Evolutionary conservation across 2,113 vertebrate genomes (phyloP).

Genomic region (Smithornis capensis): DNA sequence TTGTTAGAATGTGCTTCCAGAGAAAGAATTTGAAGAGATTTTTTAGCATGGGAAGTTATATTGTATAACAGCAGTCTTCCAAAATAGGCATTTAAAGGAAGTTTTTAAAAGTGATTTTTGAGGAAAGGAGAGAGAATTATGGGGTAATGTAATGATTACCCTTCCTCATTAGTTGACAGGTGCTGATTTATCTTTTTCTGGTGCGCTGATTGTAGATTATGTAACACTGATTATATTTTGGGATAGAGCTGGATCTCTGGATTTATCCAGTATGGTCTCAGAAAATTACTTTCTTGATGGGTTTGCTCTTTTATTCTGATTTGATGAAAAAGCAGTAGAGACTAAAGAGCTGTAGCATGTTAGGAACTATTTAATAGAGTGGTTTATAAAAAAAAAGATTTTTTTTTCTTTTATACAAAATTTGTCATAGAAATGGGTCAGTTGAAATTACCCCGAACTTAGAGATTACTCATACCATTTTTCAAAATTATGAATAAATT

Average conservation of each 20-base stretch:
- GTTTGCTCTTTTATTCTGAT: not conserved
- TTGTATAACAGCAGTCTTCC: not conserved
- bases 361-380: not conserved
- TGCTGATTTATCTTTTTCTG: conserved; percentile 27
- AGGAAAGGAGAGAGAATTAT: not conserved
- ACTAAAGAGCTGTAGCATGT: not conserved
- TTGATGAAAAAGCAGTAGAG: not conserved
- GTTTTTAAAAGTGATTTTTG: not conserved
- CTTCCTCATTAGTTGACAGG: conserved; percentile 12
- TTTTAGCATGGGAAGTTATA: not conserved
- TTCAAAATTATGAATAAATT: not conserved
- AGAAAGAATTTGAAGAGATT: not conserved
- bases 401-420: not conserved
- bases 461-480: not conserved
- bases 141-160: conserved; percentile 8
- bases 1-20: not conserved
- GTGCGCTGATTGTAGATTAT: not conserved
- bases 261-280: not conserved
- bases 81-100: not conserved
- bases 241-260: not conserved
- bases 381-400: not conserved
- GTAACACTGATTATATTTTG: not conserved
- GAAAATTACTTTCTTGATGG: not conserved
- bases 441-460: not conserved
- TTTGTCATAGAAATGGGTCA: not conserved